Base-by-base conservation (phyloP, 2,797 vertebrate species). In the Tokudaia muenninki region DNA sequence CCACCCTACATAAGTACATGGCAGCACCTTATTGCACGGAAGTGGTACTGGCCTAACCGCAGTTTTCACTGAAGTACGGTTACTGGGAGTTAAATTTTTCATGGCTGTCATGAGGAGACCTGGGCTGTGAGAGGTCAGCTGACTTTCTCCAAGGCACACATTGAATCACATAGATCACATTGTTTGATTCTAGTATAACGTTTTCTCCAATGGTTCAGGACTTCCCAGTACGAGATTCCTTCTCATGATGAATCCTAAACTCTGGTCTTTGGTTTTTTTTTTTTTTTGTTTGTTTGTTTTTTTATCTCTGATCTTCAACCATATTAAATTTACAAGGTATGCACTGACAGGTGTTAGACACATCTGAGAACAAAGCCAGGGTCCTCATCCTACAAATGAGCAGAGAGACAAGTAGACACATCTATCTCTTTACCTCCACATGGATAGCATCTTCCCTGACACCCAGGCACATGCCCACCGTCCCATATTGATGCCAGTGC, bases 1-100 rank as follows among this genome's bases (percentile, higher is more conserved):
- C 50, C 34, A 55, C 67, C 67, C 34, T 37, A 72, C 65, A 9
- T 70, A 44, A 77, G 26, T 83, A 61, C 59, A 90, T 59, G 61
- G 31, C 50, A 74, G 81, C 12, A 12, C 52, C 0, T 37, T 37
- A 63, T 26, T 29, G 8, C n/a, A 26, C 37, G n/a, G 34, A 75
- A 67, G 87, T 81, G 13, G 2, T 34, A 29, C 29, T 34, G 24
- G 57, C 47, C 67, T 8, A 31, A 17, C 52, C 84, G 74, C 59
- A 89, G 63, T 89, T 93, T 92, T 88, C 37, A 59, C 82, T 81
- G 14, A 86, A 67, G 50, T 2, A 75, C 47, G 89, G 24, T 90
- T 74, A 86, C 34, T 52, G 19, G 26, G 10, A 86, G 61, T 78
- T 87, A 74, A 41, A 67, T 92, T 67, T 79, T 77, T 88, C 12